These are phyloP conservation scores for Rhabdomys pumilio DNA, from an alignment of 2,797 vertebrate species.

Conservation along the genomic window DNA sequence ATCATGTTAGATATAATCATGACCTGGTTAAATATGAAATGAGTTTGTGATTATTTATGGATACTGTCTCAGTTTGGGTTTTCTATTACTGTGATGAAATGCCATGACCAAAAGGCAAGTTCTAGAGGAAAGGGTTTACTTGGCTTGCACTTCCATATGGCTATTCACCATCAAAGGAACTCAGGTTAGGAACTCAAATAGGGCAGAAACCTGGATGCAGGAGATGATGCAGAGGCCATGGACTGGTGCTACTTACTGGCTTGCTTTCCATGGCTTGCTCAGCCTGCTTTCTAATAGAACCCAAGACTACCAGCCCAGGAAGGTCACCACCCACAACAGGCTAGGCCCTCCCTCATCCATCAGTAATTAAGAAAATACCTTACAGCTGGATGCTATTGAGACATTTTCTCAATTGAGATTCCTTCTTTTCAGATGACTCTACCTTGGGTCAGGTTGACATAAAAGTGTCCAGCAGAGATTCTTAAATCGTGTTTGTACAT, in stretches of 20 bases:
- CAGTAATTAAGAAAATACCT: neutral
- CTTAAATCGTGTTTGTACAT: neutral
- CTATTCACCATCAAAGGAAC: neutral
- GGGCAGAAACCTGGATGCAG: neutral
- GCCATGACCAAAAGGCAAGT: neutral
- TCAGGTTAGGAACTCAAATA: neutral
- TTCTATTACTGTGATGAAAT: neutral
- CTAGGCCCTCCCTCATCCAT: too few species aligned
- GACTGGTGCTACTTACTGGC: neutral
- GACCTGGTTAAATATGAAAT: neutral
- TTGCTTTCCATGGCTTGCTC: neutral
- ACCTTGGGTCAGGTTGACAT: neutral
- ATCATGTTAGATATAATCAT: neutral
- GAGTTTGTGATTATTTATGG: neutral
- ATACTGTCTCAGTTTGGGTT: neutral
- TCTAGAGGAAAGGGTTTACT: neutral
- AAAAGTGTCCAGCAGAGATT: neutral
- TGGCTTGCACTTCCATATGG: neutral
- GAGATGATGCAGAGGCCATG: neutral
- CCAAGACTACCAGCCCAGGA: neutral
- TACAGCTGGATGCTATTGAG: neutral
- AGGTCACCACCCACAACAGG: neutral
- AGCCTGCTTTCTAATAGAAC: neutral
- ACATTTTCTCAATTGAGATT: neutral
- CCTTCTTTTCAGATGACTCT: neutral